Evolutionary conservation across 2,797 vertebrate genomes (phyloP), one percentile per base, ranked within the genome.

Genomic region (Sebastes melanostomus): DNA sequence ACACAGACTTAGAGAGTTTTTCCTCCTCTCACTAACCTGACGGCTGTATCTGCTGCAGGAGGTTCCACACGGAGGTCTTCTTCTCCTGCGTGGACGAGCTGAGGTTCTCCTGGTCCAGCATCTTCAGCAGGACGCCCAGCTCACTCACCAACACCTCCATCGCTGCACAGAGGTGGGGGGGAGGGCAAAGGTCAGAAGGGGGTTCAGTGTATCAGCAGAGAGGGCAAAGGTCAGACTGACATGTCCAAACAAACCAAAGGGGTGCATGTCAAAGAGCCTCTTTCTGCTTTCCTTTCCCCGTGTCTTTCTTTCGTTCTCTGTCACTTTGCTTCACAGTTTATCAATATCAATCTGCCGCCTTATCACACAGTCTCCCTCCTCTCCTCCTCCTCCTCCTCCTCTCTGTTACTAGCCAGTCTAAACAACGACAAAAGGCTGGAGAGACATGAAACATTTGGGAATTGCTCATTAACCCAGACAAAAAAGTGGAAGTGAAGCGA

Each of bases 91-190:
- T 95, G 68, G 96, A 96, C 34, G 96, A 95, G 72, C 98, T 99
- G 92, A 99, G 96, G 86, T 96, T 96, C 91, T 99, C 98, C 0
- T 98, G 96, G 91, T 99, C 98, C 92, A 99, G 95, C 93, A 99
- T 96, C 94, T 97, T 98, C 77, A 99, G 97, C 78, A 99, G 94
- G 30, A 96, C 14, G 0, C 95, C 96, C 86, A 99, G 95, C 94
- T 99, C 98, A 2, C 96, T 97, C 88, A 99, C 95, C 85, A 99
- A 95, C 90, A 97, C 97, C 90, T 99, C 98, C 93, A 99, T 95
- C 18, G 96, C 98, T 99, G 67, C 38, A 85, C 13, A 59, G 52
- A 38, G 70, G 71, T 25, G 24, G 38, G 46, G 52, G 80, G 42
- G 76, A 86, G 77, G 50, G 22, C 86, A 88, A 88, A 91, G 88